Evolutionary conservation across 2,113 vertebrate genomes (phyloP).

Genomic region (Callopanchax toddi): DNA sequence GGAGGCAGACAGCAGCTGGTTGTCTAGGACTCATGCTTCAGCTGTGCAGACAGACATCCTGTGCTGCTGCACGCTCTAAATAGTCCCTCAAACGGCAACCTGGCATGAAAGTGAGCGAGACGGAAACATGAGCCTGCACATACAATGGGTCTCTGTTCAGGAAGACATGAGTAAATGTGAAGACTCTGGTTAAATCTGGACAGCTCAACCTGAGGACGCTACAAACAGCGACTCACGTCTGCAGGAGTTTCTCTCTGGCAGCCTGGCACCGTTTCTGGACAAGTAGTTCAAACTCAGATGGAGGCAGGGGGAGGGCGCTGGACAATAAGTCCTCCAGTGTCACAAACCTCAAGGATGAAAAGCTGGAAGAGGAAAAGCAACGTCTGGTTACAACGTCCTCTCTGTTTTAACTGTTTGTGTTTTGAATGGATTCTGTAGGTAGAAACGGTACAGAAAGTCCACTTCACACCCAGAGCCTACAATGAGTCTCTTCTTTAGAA

Average conservation of each 20-base stretch:
- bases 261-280: constrained; percentile 82
- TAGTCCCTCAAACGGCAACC: constrained; percentile 1
- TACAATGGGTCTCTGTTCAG: constrained; percentile 31
- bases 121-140: constrained; percentile 44
- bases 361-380: constrained; percentile 72
- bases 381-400: background rate
- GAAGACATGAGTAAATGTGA: background rate
- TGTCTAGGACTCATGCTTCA: too few species aligned
- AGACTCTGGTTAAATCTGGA: constrained; percentile 16
- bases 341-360: constrained; percentile 85
- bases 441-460: background rate
- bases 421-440: background rate
- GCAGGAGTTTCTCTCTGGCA: constrained; percentile 76
- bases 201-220: background rate
- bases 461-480: background rate
- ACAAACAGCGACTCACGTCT: constrained; percentile 76
- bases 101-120: constrained; percentile 45
- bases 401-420: background rate
- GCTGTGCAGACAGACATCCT: too few species aligned
- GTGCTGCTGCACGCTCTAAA: too few species aligned
- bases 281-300: constrained; percentile 76
- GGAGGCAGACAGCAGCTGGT: too few species aligned
- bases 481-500: background rate
- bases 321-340: constrained; percentile 77
- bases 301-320: constrained; percentile 80